A percentile compares a stretch with the other conserved stretches of the same genome.
Conservation (phyloP, 2,888 invertebrate genomes). For the Phania funesta region DNA sequence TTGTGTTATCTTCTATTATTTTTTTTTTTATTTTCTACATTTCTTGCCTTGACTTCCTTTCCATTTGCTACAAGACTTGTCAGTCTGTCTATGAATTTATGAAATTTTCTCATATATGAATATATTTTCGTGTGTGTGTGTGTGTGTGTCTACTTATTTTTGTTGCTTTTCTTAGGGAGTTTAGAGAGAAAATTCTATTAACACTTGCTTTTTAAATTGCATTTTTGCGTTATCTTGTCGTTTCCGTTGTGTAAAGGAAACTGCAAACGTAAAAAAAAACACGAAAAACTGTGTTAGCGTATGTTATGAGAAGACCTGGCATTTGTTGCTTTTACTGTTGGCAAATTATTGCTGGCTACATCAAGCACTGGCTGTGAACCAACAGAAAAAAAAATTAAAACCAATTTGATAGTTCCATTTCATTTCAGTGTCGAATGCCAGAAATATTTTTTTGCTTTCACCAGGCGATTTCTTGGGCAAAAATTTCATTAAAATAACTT, state of each 20-base stretch:
- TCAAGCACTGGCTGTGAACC: neutral
- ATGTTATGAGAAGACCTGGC: constrained; percentile 19
- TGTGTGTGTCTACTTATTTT: neutral
- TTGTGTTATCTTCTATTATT: constrained; percentile 9
- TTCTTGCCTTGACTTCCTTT: constrained; percentile 53
- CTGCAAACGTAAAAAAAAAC: constrained; percentile 30
- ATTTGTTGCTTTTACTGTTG: constrained; percentile 29
- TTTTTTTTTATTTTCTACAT: neutral
- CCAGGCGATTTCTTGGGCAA: constrained; percentile 11
- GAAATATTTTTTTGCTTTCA: constrained; percentile 7
- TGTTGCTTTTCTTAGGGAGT: constrained; percentile 16
- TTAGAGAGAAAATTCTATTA: constrained; percentile 59
- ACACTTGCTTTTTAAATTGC: constrained; percentile 66
- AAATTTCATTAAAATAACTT: constrained; percentile 57
- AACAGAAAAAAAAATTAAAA: neutral
- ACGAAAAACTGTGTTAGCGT: neutral
- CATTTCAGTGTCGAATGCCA: constrained; percentile 48
- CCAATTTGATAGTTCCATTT: constrained; percentile 52
- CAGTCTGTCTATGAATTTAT: constrained; percentile 20
- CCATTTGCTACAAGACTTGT: neutral
- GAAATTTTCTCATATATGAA: constrained; percentile 48
- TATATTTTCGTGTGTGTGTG: neutral
- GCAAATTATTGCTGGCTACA: constrained; percentile 53
- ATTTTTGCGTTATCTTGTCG: constrained; percentile 64
- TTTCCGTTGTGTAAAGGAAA: constrained; percentile 57